Percentiles rank a stretch among this genome's conserved stretches.
Conservation (phyloP, 2,888 invertebrate genomes). For the Hirudinaria manillensis region DNA sequence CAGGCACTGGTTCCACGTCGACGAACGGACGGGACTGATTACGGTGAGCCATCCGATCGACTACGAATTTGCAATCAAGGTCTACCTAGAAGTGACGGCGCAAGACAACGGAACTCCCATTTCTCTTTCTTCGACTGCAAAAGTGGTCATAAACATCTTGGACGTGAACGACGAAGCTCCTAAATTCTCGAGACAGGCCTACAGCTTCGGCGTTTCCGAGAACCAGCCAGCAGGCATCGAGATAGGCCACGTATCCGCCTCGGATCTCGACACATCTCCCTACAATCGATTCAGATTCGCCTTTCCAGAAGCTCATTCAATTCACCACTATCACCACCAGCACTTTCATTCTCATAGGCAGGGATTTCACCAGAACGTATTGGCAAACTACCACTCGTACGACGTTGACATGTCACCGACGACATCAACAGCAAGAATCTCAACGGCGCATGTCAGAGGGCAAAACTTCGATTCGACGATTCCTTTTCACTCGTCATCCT, state of each 20-base stretch:
- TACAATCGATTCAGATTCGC: slow-evolving; percentile 31
- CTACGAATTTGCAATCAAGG: slow-evolving; percentile 30
- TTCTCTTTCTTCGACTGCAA: slow-evolving; percentile 25
- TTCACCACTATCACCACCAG: not conserved
- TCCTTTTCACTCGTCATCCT: not conserved
- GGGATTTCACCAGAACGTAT: not conserved
- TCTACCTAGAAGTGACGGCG: slow-evolving; percentile 29
- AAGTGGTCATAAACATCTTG: slow-evolving; percentile 29
- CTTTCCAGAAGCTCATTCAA: slow-evolving; percentile 15
- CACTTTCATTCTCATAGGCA: not conserved
- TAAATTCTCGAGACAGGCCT: slow-evolving; percentile 26
- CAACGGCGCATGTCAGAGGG: not conserved
- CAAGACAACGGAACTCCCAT: slow-evolving; percentile 31
- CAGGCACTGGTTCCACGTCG: slow-evolving; percentile 13
- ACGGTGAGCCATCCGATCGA: slow-evolving; percentile 21
- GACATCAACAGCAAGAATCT: not conserved
- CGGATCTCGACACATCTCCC: slow-evolving; percentile 30
- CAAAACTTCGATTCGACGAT: slow-evolving; percentile 1
- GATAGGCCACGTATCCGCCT: slow-evolving; percentile 33
- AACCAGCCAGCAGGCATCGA: slow-evolving; percentile 33
- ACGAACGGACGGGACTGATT: slow-evolving; percentile 3
- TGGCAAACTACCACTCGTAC: slow-evolving; percentile 5
- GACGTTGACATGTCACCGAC: not conserved
- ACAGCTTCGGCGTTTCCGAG: slow-evolving; percentile 31
- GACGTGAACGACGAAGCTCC: slow-evolving; percentile 35